Percentiles rank a stretch among this genome's conserved stretches.
Evolutionary conservation across 2,888 invertebrate species (phyloP).

Genomic region (Noctuana brunneofusca): DNA sequence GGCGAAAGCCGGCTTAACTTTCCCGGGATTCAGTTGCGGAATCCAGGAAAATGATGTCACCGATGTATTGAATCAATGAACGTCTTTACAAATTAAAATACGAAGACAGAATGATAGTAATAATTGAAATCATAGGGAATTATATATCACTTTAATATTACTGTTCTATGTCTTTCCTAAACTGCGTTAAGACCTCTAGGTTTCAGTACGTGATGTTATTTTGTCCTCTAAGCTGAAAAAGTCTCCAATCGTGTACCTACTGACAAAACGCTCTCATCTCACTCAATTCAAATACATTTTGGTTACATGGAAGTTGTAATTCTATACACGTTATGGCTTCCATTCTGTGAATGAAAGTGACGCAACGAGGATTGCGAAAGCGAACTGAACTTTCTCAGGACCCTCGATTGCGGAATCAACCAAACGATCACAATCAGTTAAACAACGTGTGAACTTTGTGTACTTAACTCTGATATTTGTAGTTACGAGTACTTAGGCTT

Average conservation of each 20-base stretch:
- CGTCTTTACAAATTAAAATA: too few relatives aligned
- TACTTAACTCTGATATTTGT: background rate
- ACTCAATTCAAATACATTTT: background rate
- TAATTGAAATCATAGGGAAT: too few relatives aligned
- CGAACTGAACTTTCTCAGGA: conserved; percentile 28
- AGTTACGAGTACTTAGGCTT: background rate
- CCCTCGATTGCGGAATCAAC: conserved; percentile 16
- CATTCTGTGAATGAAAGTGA: conserved; percentile 16
- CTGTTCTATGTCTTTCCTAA: too few relatives aligned
- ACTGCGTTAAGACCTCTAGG: too few relatives aligned
- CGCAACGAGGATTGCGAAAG: conserved; percentile 9
- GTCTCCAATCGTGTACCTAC: too few relatives aligned
- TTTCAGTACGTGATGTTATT: too few relatives aligned
- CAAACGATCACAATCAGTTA: conserved; percentile 8
- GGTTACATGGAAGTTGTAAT: background rate
- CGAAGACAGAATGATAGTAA: too few relatives aligned
- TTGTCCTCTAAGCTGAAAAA: too few relatives aligned
- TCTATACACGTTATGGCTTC: background rate
- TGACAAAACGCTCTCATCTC: background rate
- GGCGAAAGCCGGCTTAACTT: conserved; percentile 19
- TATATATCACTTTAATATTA: too few relatives aligned
- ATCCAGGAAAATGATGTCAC: background rate
- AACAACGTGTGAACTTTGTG: conserved; percentile 13
- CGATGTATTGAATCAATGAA: background rate
- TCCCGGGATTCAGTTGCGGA: conserved; percentile 17